Base-by-base conservation (phyloP, 2,113 vertebrate species). In the Terrapene triunguis region DNA sequence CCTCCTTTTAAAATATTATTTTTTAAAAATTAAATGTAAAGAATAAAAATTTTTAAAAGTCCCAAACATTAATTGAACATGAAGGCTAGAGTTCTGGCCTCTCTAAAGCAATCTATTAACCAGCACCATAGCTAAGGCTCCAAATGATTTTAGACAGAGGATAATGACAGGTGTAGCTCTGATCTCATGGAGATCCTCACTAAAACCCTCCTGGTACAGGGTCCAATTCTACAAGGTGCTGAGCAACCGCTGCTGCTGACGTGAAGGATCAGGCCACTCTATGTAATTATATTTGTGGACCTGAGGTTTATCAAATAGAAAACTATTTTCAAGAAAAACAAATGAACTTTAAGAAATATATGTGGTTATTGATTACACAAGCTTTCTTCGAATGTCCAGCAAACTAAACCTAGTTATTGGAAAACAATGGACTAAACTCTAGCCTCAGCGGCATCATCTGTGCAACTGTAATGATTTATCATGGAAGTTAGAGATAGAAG, bases 391-490 rank as follows among this genome's bases (percentile, higher is more conserved):
- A 87, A 81, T 47, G 24, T 22, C 22, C 38, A 76, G 42, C 72
- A 44, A 44, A 44, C 24, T 44, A 10, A 44, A 76, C 11, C 72
- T 76, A 42, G 11, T 44, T 44, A 95, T 85, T 93, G 92, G 90
- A 62, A 47, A 83, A 91, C 53, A n/a, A 53, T 0, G 35, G 86
- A 47, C 53, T 89, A 25, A 10, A 2, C 54, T 50, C 29, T 87
- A 84, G 21, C 22, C 22, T 0, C 65, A 80, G 76, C 89, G 74
- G 74, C 87, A 87, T 79, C 80, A 87, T 81, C 81, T 79, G 57
- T 62, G 19, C 76, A 57, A 48, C 4, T 0, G 2, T 32, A 3
- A 42, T 1, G 10, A 85, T 59, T 82, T 25, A 0, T 0, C 32
- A 35, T 24, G 10, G 85, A n/a, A n/a, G 32, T 35, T 53, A 1